Evolutionary conservation across 2,113 vertebrate species (phyloP), one percentile per base, ranked within the genome.

Genomic region (Neomonachus schauinslandi): DNA sequence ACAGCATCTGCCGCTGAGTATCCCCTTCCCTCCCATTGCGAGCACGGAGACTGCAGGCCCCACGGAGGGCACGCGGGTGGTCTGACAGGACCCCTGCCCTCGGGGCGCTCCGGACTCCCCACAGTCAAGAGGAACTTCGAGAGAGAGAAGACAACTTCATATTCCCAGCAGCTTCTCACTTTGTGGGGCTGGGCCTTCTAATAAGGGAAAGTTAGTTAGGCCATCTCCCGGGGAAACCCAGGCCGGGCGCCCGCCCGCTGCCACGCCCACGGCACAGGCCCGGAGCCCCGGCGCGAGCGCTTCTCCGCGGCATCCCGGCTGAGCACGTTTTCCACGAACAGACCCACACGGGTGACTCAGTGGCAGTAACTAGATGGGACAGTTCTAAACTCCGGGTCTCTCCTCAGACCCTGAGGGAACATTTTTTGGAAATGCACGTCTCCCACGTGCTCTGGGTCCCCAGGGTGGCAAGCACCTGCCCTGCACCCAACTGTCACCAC

Each of bases 341-440:
- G 28, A 28, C 53, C 79, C 83, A 28, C 69, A 1, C 55, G 33
- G 11, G 95, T 69, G 46, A 92, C 0, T 0, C 31, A 12, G 26
- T 33, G 65, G 97, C 69, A 95, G 87, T 26, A 85, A 87, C 87
- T 0, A 74, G 10, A 59, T 53, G 97, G 95, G 0, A 0, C 2
- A 77, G 95, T 65, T 80, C 86, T 26, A 67, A 84, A 77, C 89
- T 46, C 95, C 86, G 96, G 57, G 97, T 74, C 96, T 95, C 95
- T 67, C 67, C 46, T 94, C 84, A 87, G 95, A 96, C 88, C 63
- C 94, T 49, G 24, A 91, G 87, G 96, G 98, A 88, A 5, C 89
- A 13, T 61, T 95, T 83, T 72, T 90, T 5, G 2, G 79, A 89
- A 57, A 39, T 28, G 71, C 53, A 51, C 3, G 81, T 80, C 63